Evolutionary conservation across 2,797 vertebrate species (phyloP), one percentile per base, ranked within the genome.

Genomic region (Amphiprion clarkii): DNA sequence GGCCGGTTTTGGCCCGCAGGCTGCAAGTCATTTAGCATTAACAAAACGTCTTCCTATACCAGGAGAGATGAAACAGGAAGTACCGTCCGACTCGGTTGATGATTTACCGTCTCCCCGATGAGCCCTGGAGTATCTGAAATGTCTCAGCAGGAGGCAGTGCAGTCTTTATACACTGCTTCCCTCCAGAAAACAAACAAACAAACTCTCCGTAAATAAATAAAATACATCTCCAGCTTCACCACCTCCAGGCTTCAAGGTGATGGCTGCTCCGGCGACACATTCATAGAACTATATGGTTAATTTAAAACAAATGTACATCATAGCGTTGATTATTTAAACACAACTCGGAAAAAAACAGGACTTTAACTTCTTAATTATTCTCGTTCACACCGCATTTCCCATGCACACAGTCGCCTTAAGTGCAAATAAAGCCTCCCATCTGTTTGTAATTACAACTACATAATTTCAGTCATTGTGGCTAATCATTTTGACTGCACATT

Each of bases 391-490:
- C 96, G 97, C 97, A 97, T 98, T 98, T 97, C 97, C 96, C 97
- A 95, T 96, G 95, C 96, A 98, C 95, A 90, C 85, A 94, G 95
- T 95, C 94, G 96, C 97, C 98, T 97, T 98, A 97, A 98, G 97
- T 99, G 97, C 97, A 98, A 97, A 99, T 99, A 98, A 98, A 99
- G 96, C 93, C 95, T 95, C 96, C 98, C 98, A 98, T 99, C 98
- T 99, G 98, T 97, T 98, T 95, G 97, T 98, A 99, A 99, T 99
- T 99, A 99, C 97, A 97, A 97, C 96, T 96, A 97, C 98, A 98
- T 99, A 97, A 99, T 98, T 98, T 97, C 96, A 95, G 95, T 96
- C 95, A 95, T 96, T 95, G 96, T 94, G 96, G 96, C 97, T 98
- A 97, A 98, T 98, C 96, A 96, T 98, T 98, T 97, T 97, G 97